phyloP scores from a whole-genome alignment of 1,140 invertebrate genomes.

The Heterodera carotae region DNA sequence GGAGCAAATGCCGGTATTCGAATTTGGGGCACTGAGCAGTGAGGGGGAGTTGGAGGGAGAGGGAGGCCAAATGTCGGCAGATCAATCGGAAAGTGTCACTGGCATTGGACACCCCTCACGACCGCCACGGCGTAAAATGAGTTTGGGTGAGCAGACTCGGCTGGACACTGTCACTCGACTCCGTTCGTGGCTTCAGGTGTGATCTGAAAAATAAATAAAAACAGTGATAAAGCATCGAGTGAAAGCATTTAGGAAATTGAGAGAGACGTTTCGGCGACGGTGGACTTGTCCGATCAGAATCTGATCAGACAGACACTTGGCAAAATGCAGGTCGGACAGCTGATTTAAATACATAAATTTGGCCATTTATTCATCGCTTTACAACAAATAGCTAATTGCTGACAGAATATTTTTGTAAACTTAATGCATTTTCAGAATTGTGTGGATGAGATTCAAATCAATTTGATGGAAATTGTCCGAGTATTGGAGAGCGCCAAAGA shows the following conservation, averaged over 20 bases:
- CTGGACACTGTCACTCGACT: constrained; percentile 57
- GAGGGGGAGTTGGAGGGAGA: constrained; percentile 20
- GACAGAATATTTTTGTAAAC: no score
- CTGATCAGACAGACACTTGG: constrained; percentile 46
- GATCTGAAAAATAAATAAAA: background rate
- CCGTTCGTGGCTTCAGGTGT: constrained; percentile 49
- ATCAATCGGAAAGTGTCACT: background rate
- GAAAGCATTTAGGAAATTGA: constrained; percentile 44
- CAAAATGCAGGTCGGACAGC: constrained; percentile 43
- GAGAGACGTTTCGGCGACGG: constrained; percentile 56
- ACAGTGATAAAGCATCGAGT: background rate
- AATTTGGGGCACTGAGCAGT: constrained; percentile 35
- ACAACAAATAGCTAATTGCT: no score
- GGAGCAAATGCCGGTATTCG: constrained; percentile 4
- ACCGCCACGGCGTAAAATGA: constrained; percentile 37
- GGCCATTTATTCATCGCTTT: background rate
- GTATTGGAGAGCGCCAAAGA: constrained; percentile 50
- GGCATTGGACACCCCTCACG: background rate
- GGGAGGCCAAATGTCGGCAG: constrained; percentile 14
- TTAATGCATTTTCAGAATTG: constrained; percentile 41
- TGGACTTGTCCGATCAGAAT: constrained; percentile 53
- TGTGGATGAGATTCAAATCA: constrained; percentile 50
- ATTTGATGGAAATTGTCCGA: constrained; percentile 45
- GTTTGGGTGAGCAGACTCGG: constrained; percentile 42
- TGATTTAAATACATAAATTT: background rate